phyloP scores from a whole-genome alignment of 1,140 invertebrate genomes.

The Nebria ingens region DNA sequence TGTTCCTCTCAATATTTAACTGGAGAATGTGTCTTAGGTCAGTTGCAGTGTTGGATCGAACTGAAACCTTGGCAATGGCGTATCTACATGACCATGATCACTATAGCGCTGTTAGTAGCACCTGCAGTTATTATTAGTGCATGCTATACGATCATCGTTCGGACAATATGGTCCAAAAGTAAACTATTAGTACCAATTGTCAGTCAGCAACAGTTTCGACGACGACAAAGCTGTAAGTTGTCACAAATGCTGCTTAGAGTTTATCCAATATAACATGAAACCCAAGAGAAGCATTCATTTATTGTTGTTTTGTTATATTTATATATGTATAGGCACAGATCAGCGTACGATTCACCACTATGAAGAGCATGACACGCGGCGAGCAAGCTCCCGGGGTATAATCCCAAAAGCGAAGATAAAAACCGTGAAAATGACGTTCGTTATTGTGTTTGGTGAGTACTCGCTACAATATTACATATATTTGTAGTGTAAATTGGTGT shows the following conservation, averaged over 20 bases:
- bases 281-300: too few species aligned
- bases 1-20: too few species aligned
- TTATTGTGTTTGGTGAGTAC: slow-evolving; percentile 85
- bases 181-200: slow-evolving; percentile 36
- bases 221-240: background rate
- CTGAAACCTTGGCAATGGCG: slow-evolving; percentile 68
- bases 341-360: background rate
- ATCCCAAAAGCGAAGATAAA: slow-evolving; percentile 92
- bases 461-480: too few species aligned
- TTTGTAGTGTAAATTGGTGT: too few species aligned
- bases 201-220: slow-evolving; percentile 15
- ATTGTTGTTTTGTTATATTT: background rate
- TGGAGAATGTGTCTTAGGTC: slow-evolving; percentile 44
- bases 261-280: too few species aligned
- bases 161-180: slow-evolving; percentile 83
- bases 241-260: too few species aligned
- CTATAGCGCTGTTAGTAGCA: slow-evolving; percentile 72
- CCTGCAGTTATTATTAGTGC: slow-evolving; percentile 82
- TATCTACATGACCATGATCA: slow-evolving; percentile 79
- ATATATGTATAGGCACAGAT: slow-evolving; percentile 21
- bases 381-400: slow-evolving; percentile 71
- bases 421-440: slow-evolving; percentile 66
- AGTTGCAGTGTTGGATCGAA: slow-evolving; percentile 85
- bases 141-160: slow-evolving; percentile 85
- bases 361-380: slow-evolving; percentile 38